Evolutionary conservation across 2,113 vertebrate genomes (phyloP).

Genomic region (Mesoclemmys tuberculata): DNA sequence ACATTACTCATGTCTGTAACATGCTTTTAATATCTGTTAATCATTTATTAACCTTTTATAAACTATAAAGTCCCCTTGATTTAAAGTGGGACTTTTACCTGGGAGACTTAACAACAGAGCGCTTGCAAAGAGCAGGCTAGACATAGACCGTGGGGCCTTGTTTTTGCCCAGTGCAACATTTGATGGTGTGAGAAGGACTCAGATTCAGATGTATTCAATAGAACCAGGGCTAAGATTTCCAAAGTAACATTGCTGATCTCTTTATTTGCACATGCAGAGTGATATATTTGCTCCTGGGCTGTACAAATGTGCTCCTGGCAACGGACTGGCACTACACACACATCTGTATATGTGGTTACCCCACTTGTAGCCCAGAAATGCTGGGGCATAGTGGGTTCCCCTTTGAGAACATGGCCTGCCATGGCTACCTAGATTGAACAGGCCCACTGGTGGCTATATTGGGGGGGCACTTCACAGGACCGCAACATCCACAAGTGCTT

Average conservation of each 20-base stretch:
- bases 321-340: not conserved
- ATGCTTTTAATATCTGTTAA: not conserved
- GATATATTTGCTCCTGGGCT: not conserved
- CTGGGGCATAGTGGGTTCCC: not conserved
- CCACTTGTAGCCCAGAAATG: not conserved
- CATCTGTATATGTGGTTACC: not conserved
- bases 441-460: not conserved
- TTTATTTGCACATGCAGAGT: not conserved
- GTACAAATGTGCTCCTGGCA: not conserved
- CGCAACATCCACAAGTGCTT: too few species aligned
- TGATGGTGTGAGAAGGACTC: not conserved
- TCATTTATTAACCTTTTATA: not conserved
- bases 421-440: not conserved
- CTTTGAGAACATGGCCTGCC: not conserved
- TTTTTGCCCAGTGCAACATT: not conserved
- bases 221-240: not conserved
- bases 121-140: not conserved
- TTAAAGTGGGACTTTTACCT: not conserved
- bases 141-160: not conserved
- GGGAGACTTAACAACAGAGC: not conserved
- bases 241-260: accelerated
- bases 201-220: not conserved
- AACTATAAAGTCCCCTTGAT: not conserved
- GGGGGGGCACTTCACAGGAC: not conserved
- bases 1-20: not conserved